A percentile compares a stretch with the other conserved stretches of the same genome.
These are phyloP conservation scores for Cremastinae sp. DNA, from an alignment of 2,888 invertebrate genomes.

Conservation along the genomic window DNA sequence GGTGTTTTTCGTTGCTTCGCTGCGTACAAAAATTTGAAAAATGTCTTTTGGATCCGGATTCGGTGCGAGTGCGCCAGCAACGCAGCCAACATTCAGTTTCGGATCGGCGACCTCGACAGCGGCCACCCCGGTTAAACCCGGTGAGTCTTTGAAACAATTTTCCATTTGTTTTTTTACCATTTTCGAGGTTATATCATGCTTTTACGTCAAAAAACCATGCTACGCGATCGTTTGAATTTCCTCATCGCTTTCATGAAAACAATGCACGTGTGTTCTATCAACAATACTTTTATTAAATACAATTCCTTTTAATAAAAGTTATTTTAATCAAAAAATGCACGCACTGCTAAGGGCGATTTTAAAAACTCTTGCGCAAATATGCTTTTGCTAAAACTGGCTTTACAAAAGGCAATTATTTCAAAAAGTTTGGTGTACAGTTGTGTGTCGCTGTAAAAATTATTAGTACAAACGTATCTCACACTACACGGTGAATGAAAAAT, in stretches of 20 bases:
- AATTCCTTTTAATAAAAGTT: neutral
- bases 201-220: conserved; percentile 25
- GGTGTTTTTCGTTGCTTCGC: conserved; percentile 33
- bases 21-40: conserved; percentile 31
- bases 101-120: conserved; percentile 76
- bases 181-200: conserved; percentile 62
- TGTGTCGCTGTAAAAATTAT: neutral
- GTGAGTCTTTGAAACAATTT: conserved; percentile 63
- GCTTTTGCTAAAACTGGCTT: conserved; percentile 7
- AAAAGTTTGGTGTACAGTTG: neutral
- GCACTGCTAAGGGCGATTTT: neutral
- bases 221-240: neutral
- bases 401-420: conserved; percentile 3
- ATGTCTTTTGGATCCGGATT: conserved; percentile 78
- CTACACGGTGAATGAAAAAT: too few relatives aligned
- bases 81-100: conserved; percentile 81
- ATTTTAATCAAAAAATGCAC: neutral
- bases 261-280: neutral
- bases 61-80: conserved; percentile 82
- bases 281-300: neutral
- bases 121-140: conserved; percentile 77
- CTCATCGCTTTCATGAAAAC: neutral
- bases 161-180: conserved; percentile 13
- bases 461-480: too few relatives aligned
- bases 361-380: neutral